Evolutionary conservation across 37 sponge, comb jelly and placozoan genomes (phyloP).

Genomic region (Chondrosia reniformis): DNA sequence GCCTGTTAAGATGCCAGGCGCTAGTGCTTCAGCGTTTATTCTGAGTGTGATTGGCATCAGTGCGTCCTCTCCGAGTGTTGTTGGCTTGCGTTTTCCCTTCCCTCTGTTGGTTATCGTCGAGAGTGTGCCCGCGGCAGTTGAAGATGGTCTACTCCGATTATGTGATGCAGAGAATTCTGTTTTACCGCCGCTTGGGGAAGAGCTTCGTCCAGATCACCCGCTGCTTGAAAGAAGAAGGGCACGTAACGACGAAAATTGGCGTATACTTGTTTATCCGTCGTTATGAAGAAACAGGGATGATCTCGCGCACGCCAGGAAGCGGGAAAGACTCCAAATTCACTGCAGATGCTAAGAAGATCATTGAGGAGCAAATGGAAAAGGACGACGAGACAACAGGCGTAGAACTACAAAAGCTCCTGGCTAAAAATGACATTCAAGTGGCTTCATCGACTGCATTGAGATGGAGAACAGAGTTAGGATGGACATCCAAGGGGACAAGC

Average conservation of each 20-base stretch:
- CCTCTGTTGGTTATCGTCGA: too few relatives aligned
- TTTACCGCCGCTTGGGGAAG: neutral
- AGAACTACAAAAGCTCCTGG: neutral
- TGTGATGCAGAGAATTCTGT: constrained; percentile 2
- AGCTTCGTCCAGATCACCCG: neutral
- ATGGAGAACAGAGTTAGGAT: constrained; percentile 20
- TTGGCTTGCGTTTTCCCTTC: too few relatives aligned
- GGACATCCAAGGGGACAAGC: constrained; percentile 20
- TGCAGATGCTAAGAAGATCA: neutral
- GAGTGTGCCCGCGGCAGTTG: too few relatives aligned
- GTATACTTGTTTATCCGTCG: neutral
- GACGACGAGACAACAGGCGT: constrained; percentile 7
- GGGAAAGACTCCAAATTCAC: neutral
- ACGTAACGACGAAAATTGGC: constrained; percentile 5
- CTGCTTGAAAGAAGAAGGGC: neutral
- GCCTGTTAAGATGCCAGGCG: neutral
- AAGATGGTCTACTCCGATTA: constrained; percentile 17
- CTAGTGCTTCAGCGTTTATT: too few relatives aligned
- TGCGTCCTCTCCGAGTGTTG: too few relatives aligned
- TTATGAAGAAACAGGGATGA: neutral
- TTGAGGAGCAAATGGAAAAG: constrained; percentile 4
- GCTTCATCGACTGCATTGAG: neutral
- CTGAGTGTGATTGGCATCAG: too few relatives aligned
- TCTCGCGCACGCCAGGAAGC: neutral
- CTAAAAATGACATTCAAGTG: neutral